Evolutionary conservation across 2,888 invertebrate genomes (phyloP), one percentile per base, ranked within the genome.

Genomic region (Apamea anceps): DNA sequence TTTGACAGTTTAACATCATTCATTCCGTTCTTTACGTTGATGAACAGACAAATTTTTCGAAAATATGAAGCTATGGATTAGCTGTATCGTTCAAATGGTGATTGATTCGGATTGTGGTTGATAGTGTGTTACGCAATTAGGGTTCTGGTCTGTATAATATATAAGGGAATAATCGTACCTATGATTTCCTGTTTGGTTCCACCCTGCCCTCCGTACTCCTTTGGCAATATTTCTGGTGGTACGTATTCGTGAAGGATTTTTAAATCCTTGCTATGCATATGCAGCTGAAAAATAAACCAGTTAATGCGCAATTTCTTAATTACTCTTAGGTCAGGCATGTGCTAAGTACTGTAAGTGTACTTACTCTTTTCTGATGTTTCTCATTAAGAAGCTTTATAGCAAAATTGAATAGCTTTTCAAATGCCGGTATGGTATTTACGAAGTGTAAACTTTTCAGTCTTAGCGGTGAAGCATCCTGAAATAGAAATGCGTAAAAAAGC

Each of bases 381-480:
- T 87, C 82, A 63, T 85, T 77, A 1, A 87, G 72, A 45, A 88
- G 76, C 63, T 76, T 87, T 12, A 62, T 57, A 7, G 54, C 51
- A 6, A 87, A 7, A 62, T 66, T 87, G 13, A 88, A 88, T 37
- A 88, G 0, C 28, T 62, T 87, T 79, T 87, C 85, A 32, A 88
- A 79, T 1, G 80, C 65, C 57, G 79, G 57, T 2, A 68, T 48
- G 0, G 71, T 37, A 65, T 88, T 88, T 66, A 88, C 72, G 18
- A 72, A 51, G 28, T 88, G 82, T 45, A 87, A 48, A 63, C 80
- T 81, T 72, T 88, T 88, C 32, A 88, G 45, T 73, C 88, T 74
- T 13, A 88, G 3, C 0, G 88, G 88, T 7, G 89, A 87, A 63
- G 88, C 88, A 18, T 88, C 89, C 89, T 88, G 77, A 66, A 87